A percentile compares a stretch with the other conserved stretches of the same genome.
Conservation (phyloP, 30 jellyfish, hydroid and myxozoan genomes). For the Mastigias papua region DNA sequence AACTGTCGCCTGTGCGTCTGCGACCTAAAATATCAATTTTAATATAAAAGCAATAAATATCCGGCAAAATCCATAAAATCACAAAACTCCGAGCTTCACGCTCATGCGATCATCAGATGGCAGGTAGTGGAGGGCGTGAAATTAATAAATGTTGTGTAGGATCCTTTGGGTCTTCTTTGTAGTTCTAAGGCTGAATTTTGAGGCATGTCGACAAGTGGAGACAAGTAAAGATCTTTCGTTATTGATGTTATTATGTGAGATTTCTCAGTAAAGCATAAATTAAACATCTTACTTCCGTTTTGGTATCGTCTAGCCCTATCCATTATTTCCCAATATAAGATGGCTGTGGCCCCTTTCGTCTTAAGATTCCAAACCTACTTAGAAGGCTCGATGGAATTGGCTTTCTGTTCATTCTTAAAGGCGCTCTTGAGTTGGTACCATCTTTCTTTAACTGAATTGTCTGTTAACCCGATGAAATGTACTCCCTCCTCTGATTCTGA, state of each 20-base stretch:
- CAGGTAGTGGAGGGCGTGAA: background rate
- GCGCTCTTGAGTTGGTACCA: background rate
- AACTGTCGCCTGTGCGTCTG: no score
- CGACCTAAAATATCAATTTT: no score
- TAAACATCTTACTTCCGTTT: background rate
- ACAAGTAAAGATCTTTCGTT: no score
- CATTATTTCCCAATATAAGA: background rate
- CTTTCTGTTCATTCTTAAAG: background rate
- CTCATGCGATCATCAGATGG: no score
- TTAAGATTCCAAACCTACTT: background rate
- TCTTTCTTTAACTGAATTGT: background rate
- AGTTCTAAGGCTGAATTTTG: background rate
- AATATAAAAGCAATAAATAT: no score
- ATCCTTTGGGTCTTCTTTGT: background rate
- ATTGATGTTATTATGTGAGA: background rate
- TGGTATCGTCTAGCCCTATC: background rate
- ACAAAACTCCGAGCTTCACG: no score
- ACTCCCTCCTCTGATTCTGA: background rate
- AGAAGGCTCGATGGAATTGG: background rate
- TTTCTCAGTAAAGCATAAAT: background rate
- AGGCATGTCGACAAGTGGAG: background rate
- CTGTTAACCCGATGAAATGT: background rate
- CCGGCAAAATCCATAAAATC: no score
- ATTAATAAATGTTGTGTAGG: background rate
- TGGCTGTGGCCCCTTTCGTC: background rate